phyloP scores from a whole-genome alignment of 2,797 vertebrate species.

The Argentina silus region DNA sequence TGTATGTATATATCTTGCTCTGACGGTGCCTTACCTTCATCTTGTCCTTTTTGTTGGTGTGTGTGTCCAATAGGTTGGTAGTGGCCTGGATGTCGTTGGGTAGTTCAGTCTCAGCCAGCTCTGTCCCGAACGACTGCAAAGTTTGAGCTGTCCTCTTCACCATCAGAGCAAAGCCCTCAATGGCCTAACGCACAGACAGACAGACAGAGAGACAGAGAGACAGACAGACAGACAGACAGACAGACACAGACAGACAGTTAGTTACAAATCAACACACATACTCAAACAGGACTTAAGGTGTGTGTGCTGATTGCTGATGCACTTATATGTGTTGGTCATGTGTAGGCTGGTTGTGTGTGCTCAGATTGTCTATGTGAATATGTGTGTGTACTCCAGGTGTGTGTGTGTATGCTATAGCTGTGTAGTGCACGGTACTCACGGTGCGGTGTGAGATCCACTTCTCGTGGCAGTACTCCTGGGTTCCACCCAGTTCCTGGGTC shows the following conservation, averaged over 20 bases:
- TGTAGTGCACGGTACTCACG: constrained; percentile 64
- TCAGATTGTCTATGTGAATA: background rate
- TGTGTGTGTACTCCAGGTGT: constrained; percentile 1
- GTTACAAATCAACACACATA: background rate
- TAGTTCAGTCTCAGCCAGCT: constrained; percentile 94
- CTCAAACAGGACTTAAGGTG: constrained; percentile 2
- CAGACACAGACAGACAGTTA: background rate
- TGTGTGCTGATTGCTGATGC: too few species aligned
- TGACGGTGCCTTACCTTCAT: constrained; percentile 87
- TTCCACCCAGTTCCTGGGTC: constrained; percentile 93
- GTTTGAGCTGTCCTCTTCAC: constrained; percentile 95
- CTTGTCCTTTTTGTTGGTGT: constrained; percentile 86
- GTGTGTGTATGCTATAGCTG: background rate
- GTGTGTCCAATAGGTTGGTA: constrained; percentile 81
- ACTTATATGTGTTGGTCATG: too few species aligned
- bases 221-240: constrained; percentile 14
- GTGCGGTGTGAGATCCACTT: constrained; percentile 93
- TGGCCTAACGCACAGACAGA: constrained; percentile 66
- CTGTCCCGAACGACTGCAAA: constrained; percentile 92
- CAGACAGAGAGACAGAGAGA: background rate
- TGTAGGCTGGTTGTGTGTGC: background rate
- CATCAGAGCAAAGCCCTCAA: constrained; percentile 93
- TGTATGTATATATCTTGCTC: background rate
- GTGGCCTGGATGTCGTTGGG: constrained; percentile 93
- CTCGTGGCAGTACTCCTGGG: constrained; percentile 93